Evolutionary conservation across 2,113 vertebrate genomes (phyloP), one percentile per base, ranked within the genome.

Genomic region (Indri indri): DNA sequence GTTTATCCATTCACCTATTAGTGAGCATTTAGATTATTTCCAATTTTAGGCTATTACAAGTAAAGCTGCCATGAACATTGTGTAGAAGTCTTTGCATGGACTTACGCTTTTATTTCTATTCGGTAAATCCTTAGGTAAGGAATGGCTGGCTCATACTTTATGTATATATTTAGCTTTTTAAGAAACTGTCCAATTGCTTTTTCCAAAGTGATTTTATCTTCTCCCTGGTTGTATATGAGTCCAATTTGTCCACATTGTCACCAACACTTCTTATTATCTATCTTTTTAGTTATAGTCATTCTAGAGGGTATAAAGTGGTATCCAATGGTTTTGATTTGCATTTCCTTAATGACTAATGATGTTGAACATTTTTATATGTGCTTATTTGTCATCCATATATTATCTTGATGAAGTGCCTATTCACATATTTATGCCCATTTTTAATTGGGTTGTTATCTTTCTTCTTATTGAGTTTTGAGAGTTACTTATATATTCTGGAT

Each of bases 371-470:
- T 88, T 68, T 86, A 42, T 59, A 18, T 37, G 11, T n/a, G 5
- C 42, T 95, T 70, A 52, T 57, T 79, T 85, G 22, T 37, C 40
- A 59, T 68, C 30, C 14, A 89, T 40, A 77, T 54, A 8, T 74
- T 84, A 27, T 71, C 59, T 52, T 85, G 76, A 11, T 83, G 63
- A 94, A 61, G 7, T 86, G 2, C 8, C 30, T 93, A 34, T 70
- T 92, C 76, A 89, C 57, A 68, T 95, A 57, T 81, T 90, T 84
- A n/a, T 90, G 8, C 76, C 45, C 18, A 94, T 1, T 54, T 92
- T 88, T 80, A 10, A 17, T 73, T 88, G 47, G 17, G 22, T 61
- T 88, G 32, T 70, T 94, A 27, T 30, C 37, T 79, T 88, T 93
- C 52, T 81, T 85, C 47, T 57, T 74, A 74, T 22, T 93, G 57